Evolutionary conservation across 2,888 invertebrate species (phyloP), one percentile per base, ranked within the genome.

Genomic region (Oligia latruncula): DNA sequence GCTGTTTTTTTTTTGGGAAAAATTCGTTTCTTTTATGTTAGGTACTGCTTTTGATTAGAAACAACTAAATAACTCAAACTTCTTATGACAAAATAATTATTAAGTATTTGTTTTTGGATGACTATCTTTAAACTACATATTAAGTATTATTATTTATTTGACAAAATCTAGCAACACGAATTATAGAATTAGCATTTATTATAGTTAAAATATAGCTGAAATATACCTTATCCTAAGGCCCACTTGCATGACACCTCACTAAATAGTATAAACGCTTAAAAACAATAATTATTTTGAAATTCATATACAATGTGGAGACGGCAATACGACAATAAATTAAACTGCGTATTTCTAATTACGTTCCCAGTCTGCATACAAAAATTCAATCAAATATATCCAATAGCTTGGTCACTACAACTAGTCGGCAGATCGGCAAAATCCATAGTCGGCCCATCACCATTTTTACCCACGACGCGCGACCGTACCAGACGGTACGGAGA

Each of bases 91-190:
- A 29, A 9, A 65, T 23, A 78, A 55, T 23, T 35, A 23, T 17
- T 29, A 9, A 43, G 9, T 49, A 55, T 13, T 23, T 15, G 15
- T 60, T 58, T 40, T 75, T 76, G 13, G 8, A 66, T 52, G 20
- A 75, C 40, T 55, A 67, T 29, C 1, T 29, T 20, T 49, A 60
- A 15, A 29, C 40, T 52, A 65, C 55, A 46, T 40, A 29, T 40
- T 55, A 43, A n/a, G 58, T 58, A 35, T 77, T 49, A 58, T 64
- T 62, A 77, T 78, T 58, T 49, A 70, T 84, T 29, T 60, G 80
- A 67, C 11, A 71, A 60, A 74, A 70, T 81, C 60, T 81, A 81
- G 70, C 46, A 66, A 80, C 35, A 71, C 52, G 70, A 65, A 81
- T 40, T n/a, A 55, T 40, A 81, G 13, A 65, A 55, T 35, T 55